Conservation (phyloP, 1,140 invertebrate genomes). For the Hirudo medicinalis region DNA sequence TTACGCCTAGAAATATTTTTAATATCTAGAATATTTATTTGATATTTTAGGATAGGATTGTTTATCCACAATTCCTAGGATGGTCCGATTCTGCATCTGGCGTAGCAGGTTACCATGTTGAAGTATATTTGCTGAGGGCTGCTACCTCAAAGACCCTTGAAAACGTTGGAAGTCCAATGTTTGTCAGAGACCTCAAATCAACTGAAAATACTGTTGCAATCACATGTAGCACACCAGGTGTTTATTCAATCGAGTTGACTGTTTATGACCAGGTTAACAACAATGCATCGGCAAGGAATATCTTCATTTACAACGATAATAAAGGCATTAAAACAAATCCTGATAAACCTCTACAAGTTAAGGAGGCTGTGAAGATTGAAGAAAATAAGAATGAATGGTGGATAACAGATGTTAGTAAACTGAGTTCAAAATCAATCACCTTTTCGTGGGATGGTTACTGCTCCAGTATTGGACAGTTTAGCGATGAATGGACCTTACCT, state of each 20-base stretch:
- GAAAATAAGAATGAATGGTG: slow-evolving; percentile 2
- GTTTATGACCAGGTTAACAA: slow-evolving; percentile 11
- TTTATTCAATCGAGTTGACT: slow-evolving; percentile 18
- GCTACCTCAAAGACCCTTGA: not conserved
- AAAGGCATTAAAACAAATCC: not conserved
- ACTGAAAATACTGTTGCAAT: not conserved
- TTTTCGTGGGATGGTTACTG: not conserved
- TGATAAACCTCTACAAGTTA: not conserved
- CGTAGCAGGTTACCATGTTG: slow-evolving; percentile 1
- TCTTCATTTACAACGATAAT: slow-evolving; percentile 14
- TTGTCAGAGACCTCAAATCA: not conserved
- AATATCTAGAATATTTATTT: no score
- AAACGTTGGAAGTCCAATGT: not conserved
- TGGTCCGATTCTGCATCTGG: slow-evolving; percentile 10
- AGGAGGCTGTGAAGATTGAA: slow-evolving; percentile 3
- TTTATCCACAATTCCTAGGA: not conserved
- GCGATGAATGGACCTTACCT: not conserved
- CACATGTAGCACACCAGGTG: not conserved
- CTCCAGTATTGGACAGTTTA: not conserved
- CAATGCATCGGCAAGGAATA: slow-evolving; percentile 9
- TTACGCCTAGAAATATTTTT: no score
- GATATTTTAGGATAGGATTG: not conserved
- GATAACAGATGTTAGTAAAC: not conserved
- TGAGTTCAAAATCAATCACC: not conserved
- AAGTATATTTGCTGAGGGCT: not conserved